phyloP scores from a whole-genome alignment of 2,797 vertebrate genomes.

The Agapornis canus region DNA sequence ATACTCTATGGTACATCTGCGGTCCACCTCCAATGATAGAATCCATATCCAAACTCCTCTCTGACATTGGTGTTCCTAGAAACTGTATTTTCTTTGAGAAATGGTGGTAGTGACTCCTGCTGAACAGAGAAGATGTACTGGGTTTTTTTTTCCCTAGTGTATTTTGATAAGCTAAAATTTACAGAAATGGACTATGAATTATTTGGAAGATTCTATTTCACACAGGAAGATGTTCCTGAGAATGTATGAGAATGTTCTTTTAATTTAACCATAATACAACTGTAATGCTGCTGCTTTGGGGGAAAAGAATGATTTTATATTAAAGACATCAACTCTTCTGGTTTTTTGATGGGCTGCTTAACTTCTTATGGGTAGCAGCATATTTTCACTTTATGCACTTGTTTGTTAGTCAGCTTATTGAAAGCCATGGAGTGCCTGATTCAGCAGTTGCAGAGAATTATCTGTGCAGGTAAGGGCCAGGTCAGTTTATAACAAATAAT shows the following conservation, averaged over 20 bases:
- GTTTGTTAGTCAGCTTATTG: not conserved
- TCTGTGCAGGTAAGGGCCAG: not conserved
- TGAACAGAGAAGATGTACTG: not conserved
- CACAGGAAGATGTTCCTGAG: not conserved
- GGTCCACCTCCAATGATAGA: constrained; percentile 96
- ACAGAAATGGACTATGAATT: constrained; percentile 19
- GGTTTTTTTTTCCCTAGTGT: not conserved
- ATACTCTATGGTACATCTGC: constrained; percentile 92
- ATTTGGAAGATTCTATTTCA: not conserved
- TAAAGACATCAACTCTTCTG: constrained; percentile 12
- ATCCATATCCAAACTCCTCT: constrained; percentile 84
- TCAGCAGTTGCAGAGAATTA: not conserved
- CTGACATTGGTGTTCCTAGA: constrained; percentile 78
- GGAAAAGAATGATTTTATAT: not conserved
- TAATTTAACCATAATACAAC: constrained; percentile 10
- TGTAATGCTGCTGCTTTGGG: constrained; percentile 5
- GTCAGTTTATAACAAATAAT: not conserved
- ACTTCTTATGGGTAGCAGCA: not conserved
- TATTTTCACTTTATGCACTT: not conserved
- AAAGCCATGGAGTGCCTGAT: not conserved
- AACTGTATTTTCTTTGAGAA: constrained; percentile 92
- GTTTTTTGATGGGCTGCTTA: not conserved
- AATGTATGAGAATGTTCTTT: not conserved
- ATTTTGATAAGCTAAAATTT: not conserved
- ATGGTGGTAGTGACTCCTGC: constrained; percentile 87